These are phyloP conservation scores for Neogale vison DNA, from an alignment of 2,113 vertebrate species.

Conservation along the genomic window DNA sequence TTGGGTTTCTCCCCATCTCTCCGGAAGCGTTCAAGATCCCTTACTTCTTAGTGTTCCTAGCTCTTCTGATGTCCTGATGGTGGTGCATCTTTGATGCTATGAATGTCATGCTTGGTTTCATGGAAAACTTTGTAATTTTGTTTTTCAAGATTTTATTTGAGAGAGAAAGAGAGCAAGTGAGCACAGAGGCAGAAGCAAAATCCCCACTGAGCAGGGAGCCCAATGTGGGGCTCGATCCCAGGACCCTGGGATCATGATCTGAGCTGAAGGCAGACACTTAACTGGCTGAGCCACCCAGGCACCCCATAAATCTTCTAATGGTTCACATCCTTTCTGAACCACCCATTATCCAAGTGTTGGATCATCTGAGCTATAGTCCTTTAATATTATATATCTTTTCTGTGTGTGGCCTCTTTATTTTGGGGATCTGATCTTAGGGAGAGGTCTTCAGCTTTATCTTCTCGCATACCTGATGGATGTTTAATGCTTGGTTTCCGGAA, in stretches of 20 bases:
- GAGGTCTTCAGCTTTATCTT: neutral
- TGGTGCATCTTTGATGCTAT: accelerated
- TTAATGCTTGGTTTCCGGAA: neutral
- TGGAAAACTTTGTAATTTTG: neutral
- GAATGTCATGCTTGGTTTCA: neutral
- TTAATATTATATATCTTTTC: neutral
- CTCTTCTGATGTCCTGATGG: no score
- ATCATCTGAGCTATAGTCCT: neutral
- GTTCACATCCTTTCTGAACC: neutral
- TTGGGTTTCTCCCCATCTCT: neutral
- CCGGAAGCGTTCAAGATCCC: neutral
- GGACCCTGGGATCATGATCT: no score
- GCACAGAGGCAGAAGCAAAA: no score
- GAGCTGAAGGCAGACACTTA: no score
- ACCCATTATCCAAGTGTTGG: neutral
- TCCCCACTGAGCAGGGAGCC: no score
- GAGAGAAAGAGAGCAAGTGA: no score
- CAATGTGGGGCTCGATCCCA: no score
- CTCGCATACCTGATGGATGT: neutral
- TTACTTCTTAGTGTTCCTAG: neutral
- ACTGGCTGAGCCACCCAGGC: no score
- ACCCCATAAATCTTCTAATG: neutral
- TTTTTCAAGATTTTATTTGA: neutral
- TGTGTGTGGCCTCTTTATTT: neutral
- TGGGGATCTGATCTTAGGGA: neutral